These are phyloP conservation scores for Eupithecia centaureata DNA, from an alignment of 2,888 invertebrate species.

Conservation along the genomic window DNA sequence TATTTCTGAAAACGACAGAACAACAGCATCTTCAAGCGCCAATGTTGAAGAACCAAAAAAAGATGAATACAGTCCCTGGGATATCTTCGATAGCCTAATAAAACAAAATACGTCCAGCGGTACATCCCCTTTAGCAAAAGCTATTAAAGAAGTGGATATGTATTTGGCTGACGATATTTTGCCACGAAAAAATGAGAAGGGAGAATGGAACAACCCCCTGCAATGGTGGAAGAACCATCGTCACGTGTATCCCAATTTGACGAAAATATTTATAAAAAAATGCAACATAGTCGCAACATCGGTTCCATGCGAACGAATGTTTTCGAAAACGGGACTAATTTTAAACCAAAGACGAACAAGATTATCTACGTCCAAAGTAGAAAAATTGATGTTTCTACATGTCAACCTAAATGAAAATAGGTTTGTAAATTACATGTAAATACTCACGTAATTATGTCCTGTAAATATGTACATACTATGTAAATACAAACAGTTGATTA, in stretches of 20 bases:
- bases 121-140: background rate
- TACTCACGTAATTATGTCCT: conserved; percentile 24
- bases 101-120: background rate
- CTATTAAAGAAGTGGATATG: conserved; percentile 39
- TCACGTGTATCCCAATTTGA: background rate
- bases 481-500: background rate
- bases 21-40: background rate
- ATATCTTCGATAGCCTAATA: background rate
- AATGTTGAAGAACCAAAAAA: background rate
- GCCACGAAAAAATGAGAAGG: conserved; percentile 17
- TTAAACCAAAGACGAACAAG: conserved; percentile 31
- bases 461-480: background rate
- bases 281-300: conserved; percentile 38
- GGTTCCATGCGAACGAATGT: conserved; percentile 39
- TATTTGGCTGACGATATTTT: conserved; percentile 33
- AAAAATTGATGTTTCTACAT: conserved; percentile 24
- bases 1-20: background rate
- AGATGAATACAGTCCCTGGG: conserved; percentile 3
- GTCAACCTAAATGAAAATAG: background rate
- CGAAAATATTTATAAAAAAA: background rate
- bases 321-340: conserved; percentile 35
- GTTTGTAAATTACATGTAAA: background rate
- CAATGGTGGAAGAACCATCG: conserved; percentile 26
- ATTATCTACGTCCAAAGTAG: conserved; percentile 30
- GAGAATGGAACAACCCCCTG: conserved; percentile 23